Conservation (phyloP, 2,888 invertebrate genomes). For the Polylopha cassiicola region DNA sequence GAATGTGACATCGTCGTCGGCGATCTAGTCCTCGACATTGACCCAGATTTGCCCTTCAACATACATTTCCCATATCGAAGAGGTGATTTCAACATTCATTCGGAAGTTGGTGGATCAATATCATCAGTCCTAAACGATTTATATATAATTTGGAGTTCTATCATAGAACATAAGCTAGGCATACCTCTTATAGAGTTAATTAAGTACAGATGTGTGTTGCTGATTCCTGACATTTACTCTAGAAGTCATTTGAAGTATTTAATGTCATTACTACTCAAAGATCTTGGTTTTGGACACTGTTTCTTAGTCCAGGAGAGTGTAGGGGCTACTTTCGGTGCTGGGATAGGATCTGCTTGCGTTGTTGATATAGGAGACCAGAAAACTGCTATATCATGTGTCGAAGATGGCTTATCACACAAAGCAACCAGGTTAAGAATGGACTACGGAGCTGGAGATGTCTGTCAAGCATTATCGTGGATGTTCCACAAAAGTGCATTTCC, state of each 20-base stretch:
- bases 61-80: constrained; percentile 93
- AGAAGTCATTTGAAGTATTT: constrained; percentile 90
- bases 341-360: constrained; percentile 88
- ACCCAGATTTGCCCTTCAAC: constrained; percentile 85
- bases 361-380: constrained; percentile 97
- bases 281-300: constrained; percentile 91
- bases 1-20: constrained; percentile 84
- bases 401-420: constrained; percentile 95
- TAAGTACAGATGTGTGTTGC: constrained; percentile 89
- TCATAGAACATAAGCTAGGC: constrained; percentile 85
- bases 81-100: constrained; percentile 92
- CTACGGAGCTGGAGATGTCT: constrained; percentile 94
- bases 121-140: constrained; percentile 90
- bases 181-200: constrained; percentile 84
- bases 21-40: constrained; percentile 84
- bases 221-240: constrained; percentile 94
- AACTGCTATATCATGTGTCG: constrained; percentile 96
- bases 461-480: constrained; percentile 92
- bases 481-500: constrained; percentile 94
- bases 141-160: constrained; percentile 91
- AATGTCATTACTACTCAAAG: constrained; percentile 85
- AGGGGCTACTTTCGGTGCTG: constrained; percentile 72
- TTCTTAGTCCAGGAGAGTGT: constrained; percentile 86
- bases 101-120: constrained; percentile 90
- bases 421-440: constrained; percentile 90